Percentiles rank a stretch among this genome's conserved stretches.
Conservation (phyloP, 2,797 vertebrate species). For the Coranthus polyacanthus region DNA sequence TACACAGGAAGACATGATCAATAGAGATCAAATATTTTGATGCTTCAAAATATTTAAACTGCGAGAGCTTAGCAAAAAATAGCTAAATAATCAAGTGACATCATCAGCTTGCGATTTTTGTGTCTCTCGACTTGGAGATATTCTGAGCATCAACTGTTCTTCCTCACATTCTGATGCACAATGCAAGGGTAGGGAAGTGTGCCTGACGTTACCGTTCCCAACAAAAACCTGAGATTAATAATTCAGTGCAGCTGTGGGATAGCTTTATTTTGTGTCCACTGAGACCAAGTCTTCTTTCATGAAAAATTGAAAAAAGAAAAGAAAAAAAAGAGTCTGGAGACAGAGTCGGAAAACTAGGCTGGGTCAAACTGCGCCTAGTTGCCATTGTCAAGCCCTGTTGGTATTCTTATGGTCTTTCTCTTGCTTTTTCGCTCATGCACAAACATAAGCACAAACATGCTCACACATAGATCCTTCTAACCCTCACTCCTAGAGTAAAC, state of each 20-base stretch:
- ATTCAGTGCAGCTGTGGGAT: conserved; percentile 77
- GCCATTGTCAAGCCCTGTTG: conserved; percentile 53
- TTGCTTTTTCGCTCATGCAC: conserved; percentile 28
- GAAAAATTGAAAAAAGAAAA: conserved; percentile 60
- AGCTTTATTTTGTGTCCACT: conserved; percentile 79
- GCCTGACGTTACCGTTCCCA: conserved; percentile 72
- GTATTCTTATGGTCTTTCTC: conserved; percentile 48
- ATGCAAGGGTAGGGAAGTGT: conserved; percentile 47
- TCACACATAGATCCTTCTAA: conserved; percentile 45
- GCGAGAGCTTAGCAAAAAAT: neutral
- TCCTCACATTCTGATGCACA: conserved; percentile 64
- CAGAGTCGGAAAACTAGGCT: conserved; percentile 43
- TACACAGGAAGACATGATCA: neutral
- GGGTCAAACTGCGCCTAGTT: conserved; percentile 70
- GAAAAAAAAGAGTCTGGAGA: conserved; percentile 34
- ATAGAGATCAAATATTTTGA: neutral
- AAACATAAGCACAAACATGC: conserved; percentile 19
- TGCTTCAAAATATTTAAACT: conserved; percentile 6
- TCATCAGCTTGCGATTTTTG: neutral
- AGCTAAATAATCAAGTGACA: conserved; percentile 1
- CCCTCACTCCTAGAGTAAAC: conserved; percentile 67
- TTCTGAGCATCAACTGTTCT: conserved; percentile 30
- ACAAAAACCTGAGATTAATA: conserved; percentile 80
- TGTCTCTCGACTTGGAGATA: conserved; percentile 23
- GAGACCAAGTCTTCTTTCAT: conserved; percentile 78